phyloP scores from a whole-genome alignment of 1,140 invertebrate species.

The Temnothorax nylanderi region DNA sequence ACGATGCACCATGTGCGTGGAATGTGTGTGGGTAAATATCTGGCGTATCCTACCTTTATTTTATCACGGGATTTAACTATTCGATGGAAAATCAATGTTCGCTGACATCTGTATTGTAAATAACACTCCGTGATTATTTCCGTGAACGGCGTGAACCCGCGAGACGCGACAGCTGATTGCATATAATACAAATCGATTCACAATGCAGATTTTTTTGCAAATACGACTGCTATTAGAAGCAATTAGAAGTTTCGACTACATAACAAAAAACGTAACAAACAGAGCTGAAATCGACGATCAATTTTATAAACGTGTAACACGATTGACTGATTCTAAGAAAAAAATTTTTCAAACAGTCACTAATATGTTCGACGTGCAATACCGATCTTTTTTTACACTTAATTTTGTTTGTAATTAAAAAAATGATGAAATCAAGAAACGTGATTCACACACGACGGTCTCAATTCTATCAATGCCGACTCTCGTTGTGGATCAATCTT shows the following conservation, averaged over 20 bases:
- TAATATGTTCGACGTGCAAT: background rate
- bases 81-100: conserved; percentile 21
- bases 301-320: background rate
- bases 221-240: too few species aligned
- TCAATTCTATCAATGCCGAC: background rate
- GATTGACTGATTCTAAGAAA: background rate
- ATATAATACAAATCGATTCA: background rate
- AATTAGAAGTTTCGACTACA: background rate
- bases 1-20: background rate
- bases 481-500: background rate
- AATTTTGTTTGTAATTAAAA: background rate
- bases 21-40: background rate
- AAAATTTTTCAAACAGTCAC: background rate
- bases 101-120: background rate
- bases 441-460: background rate
- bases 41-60: background rate
- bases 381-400: background rate
- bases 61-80: background rate
- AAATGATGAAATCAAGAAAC: background rate
- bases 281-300: background rate
- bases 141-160: background rate
- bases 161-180: background rate
- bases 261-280: background rate
- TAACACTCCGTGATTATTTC: background rate
- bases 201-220: background rate